Conservation (phyloP, 2,888 invertebrate species). For the Clostera curtula region DNA sequence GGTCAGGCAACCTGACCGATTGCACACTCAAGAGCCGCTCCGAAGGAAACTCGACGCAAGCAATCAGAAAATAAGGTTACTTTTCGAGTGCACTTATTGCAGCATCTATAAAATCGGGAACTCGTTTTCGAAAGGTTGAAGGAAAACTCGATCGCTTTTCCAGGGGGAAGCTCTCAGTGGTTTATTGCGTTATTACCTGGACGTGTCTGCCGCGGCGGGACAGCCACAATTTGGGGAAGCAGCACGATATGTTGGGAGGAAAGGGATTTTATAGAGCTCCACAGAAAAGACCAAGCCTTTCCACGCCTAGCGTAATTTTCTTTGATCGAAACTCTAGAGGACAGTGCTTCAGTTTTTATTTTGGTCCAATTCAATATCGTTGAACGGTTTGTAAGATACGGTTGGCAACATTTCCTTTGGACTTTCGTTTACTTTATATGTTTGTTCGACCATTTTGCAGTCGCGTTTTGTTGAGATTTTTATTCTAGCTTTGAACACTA, state of each 20-base stretch:
- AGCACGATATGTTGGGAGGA: constrained; percentile 68
- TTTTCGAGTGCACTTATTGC: constrained; percentile 34
- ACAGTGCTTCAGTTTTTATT: constrained; percentile 57
- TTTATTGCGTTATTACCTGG: constrained; percentile 76
- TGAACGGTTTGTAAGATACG: constrained; percentile 40
- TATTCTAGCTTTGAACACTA: constrained; percentile 1
- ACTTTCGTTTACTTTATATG: constrained; percentile 22
- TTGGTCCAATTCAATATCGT: constrained; percentile 60
- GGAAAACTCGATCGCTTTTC: constrained; percentile 74
- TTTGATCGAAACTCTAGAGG: constrained; percentile 63
- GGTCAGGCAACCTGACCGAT: constrained; percentile 60
- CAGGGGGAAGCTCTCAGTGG: constrained; percentile 71
- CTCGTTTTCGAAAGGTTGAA: constrained; percentile 67
- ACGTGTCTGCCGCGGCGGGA: constrained; percentile 68
- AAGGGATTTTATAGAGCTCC: constrained; percentile 66
- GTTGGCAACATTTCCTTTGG: constrained; percentile 26
- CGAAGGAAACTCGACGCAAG: constrained; percentile 42
- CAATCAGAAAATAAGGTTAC: constrained; percentile 44
- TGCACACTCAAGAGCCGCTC: constrained; percentile 38
- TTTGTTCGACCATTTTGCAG: constrained; percentile 16
- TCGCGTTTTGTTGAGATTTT: constrained; percentile 11
- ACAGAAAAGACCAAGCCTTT: constrained; percentile 53
- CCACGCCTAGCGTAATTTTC: constrained; percentile 61
- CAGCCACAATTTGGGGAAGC: constrained; percentile 69
- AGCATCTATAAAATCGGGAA: constrained; percentile 48